Evolutionary conservation across 1,140 invertebrate species (phyloP), one percentile per base, ranked within the genome.

Genomic region (Meteorus sp.): DNA sequence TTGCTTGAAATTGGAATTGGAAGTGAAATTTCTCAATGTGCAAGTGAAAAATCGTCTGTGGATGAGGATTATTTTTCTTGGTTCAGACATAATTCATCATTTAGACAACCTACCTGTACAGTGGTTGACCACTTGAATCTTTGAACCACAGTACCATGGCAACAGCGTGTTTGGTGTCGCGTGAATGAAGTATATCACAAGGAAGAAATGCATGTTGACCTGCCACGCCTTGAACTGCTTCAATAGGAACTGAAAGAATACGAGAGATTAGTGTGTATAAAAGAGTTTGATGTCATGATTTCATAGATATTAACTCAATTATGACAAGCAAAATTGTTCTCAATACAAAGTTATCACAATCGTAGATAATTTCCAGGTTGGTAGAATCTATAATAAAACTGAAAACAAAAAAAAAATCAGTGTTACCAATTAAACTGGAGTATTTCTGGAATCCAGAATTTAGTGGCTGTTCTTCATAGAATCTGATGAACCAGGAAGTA

Each of bases 81-180:
- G 56, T 51, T 37, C 29, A 29, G n/a, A n/a, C n/a, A n/a, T n/a
- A n/a, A n/a, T n/a, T n/a, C n/a, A n/a, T n/a, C n/a, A n/a, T n/a
- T n/a, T n/a, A n/a, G n/a, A n/a, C n/a, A n/a, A n/a, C n/a, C n/a
- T 66, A 92, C 91, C 90, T 92, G 83, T 92, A 93, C 56, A 94
- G 81, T 8, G 91, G 90, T 66, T 92, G 91, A 50, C 89, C 88
- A 67, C 90, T 90, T 35, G 86, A 85, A 72, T 91, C 90, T 72
- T 91, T 91, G 76, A 92, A 93, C 90, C 91, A 94, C 4, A 94
- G 82, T 47, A 94, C 91, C 88, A 94, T 92, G 51, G 90, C 89
- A 39, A 93, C 88, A 2, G 85, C 85, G 77, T 93, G 91, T 70
- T 90, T 88, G 35, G 84, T 81, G 59, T 89, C 87, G 59, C 86